A percentile compares a stretch with the other conserved stretches of the same genome.
phyloP scores from a whole-genome alignment of 1,140 invertebrate species.

The Anthonomus grandis region DNA sequence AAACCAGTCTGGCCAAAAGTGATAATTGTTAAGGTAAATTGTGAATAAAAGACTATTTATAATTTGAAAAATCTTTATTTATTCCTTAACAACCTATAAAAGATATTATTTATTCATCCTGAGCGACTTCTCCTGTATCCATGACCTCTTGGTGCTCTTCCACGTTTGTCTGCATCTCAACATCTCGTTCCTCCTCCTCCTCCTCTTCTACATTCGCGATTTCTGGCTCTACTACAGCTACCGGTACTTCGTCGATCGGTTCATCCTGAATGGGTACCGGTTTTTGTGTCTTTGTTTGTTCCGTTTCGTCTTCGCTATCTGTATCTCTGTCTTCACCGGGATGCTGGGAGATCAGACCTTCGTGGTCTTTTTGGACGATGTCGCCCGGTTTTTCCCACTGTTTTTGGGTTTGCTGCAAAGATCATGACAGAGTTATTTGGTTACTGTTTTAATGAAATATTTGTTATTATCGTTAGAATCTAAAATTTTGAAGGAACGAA shows the following conservation, averaged over 20 bases:
- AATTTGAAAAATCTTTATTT: constrained; percentile 4
- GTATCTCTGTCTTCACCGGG: constrained; percentile 49
- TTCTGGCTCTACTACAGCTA: not conserved
- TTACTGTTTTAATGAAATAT: too few relatives aligned
- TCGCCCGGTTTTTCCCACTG: constrained; percentile 55
- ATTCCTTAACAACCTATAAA: too few relatives aligned
- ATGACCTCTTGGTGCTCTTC: constrained; percentile 11
- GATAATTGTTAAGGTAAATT: not conserved
- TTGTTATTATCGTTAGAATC: too few relatives aligned
- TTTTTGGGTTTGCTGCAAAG: constrained; percentile 40
- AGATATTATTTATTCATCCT: constrained; percentile 33
- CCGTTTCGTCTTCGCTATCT: constrained; percentile 48
- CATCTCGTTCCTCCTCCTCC: constrained; percentile 2
- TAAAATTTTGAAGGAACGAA: too few relatives aligned
- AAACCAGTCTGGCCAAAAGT: not conserved
- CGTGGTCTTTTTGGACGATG: constrained; percentile 43
- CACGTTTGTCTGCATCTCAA: not conserved
- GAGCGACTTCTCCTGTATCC: constrained; percentile 34
- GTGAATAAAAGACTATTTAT: not conserved
- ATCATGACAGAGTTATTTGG: too few relatives aligned
- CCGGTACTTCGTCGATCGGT: constrained; percentile 36
- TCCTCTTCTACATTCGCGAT: not conserved
- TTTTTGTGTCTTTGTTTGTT: constrained; percentile 26
- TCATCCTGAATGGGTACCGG: constrained; percentile 46
- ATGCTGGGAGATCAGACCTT: constrained; percentile 46